phyloP scores from a whole-genome alignment of 2,113 vertebrate genomes.

The Pavo muticus region DNA sequence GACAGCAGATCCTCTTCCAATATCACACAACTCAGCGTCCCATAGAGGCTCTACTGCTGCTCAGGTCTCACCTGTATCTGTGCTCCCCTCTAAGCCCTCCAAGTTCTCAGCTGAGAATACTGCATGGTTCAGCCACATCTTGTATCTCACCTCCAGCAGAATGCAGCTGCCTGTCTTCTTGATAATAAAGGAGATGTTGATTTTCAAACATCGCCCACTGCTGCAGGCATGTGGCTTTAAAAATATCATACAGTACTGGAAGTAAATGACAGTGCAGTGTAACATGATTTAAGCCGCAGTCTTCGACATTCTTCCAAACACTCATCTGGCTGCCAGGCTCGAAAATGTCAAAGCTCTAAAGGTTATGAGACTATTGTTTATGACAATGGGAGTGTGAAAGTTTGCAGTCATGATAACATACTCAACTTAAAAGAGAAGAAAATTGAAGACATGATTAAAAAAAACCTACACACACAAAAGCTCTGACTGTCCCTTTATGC shows the following conservation, averaged over 20 bases:
- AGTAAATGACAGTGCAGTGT: neutral
- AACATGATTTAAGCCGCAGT: neutral
- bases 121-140: neutral
- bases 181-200: neutral
- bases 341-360: neutral
- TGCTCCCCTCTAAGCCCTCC: neutral
- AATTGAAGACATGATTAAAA: constrained; percentile 12
- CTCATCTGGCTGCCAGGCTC: neutral
- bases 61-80: neutral
- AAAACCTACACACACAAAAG: neutral
- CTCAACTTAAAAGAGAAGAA: neutral
- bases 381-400: neutral
- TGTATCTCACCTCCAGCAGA: neutral
- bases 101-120: neutral
- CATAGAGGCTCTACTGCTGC: neutral
- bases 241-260: neutral
- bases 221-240: neutral
- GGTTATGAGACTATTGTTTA: neutral
- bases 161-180: neutral
- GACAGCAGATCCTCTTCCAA: neutral
- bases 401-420: neutral
- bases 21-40: neutral
- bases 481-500: constrained; percentile 15
- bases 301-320: neutral
- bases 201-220: neutral